Evolutionary conservation across 1,140 invertebrate species (phyloP).

Genomic region (Scaptomyza montana): DNA sequence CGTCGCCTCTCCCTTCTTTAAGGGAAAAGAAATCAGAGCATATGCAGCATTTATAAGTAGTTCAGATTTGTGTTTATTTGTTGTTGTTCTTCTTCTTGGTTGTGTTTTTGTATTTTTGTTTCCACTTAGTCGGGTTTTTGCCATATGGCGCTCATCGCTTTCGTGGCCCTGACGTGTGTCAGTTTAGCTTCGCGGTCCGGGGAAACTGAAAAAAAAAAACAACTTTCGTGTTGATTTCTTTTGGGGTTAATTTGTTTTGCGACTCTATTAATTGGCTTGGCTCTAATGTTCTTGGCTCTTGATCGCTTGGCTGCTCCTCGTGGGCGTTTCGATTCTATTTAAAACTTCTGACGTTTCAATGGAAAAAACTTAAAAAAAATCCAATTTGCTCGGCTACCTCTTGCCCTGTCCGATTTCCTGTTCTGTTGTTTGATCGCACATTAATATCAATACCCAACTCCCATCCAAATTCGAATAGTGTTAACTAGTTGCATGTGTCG

Average conservation of each 20-base stretch:
- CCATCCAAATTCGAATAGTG: background rate
- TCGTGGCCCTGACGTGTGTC: slow-evolving; percentile 71
- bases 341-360: slow-evolving; percentile 58
- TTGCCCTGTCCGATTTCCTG: slow-evolving; percentile 59
- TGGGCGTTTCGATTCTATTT: slow-evolving; percentile 59
- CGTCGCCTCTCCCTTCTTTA: slow-evolving; percentile 22
- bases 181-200: slow-evolving; percentile 48
- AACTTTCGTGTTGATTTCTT: slow-evolving; percentile 75
- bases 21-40: slow-evolving; percentile 56
- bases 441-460: slow-evolving; percentile 72
- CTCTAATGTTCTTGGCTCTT: slow-evolving; percentile 20
- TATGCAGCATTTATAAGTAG: slow-evolving; percentile 43
- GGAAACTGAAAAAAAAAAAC: slow-evolving; percentile 5
- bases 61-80: slow-evolving; percentile 49
- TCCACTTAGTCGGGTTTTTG: slow-evolving; percentile 42
- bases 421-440: slow-evolving; percentile 61
- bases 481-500: slow-evolving; percentile 74
- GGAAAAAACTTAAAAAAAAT: slow-evolving; percentile 57
- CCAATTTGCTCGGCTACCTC: slow-evolving; percentile 66
- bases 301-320: slow-evolving; percentile 42
- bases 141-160: slow-evolving; percentile 71
- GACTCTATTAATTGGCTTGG: slow-evolving; percentile 78
- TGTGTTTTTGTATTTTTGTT: slow-evolving; percentile 27
- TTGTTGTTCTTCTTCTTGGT: slow-evolving; percentile 38
- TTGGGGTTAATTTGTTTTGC: slow-evolving; percentile 80